Conservation (phyloP, 2,888 invertebrate genomes). For the Cataglyphis cursor region DNA sequence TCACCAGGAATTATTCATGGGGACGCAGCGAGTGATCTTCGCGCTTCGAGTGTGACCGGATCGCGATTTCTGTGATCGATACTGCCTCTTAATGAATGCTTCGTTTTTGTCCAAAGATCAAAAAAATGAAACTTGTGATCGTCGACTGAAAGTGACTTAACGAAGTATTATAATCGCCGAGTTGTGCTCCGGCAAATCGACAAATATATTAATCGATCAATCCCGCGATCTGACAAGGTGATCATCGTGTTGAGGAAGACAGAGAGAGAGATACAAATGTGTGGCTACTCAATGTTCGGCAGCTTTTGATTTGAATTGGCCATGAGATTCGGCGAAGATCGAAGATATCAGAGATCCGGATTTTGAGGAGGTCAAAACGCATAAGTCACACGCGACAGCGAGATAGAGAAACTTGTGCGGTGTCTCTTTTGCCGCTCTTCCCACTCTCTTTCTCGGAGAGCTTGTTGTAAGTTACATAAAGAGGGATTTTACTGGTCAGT, state of each 20-base stretch:
- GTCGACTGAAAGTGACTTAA: neutral
- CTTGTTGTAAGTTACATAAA: slow-evolving; percentile 80
- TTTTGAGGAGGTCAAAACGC: neutral
- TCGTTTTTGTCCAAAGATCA: neutral
- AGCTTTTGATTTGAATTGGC: neutral
- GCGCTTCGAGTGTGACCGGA: neutral
- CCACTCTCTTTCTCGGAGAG: slow-evolving; percentile 52
- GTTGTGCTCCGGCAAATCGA: neutral
- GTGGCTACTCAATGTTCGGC: neutral
- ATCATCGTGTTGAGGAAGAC: neutral
- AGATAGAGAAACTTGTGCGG: slow-evolving; percentile 40
- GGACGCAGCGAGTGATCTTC: slow-evolving; percentile 42
- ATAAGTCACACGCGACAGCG: slow-evolving; percentile 19
- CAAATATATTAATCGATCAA: neutral
- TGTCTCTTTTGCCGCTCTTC: slow-evolving; percentile 48
- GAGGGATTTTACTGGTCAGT: slow-evolving; percentile 79
- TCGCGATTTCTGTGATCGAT: slow-evolving; percentile 16
- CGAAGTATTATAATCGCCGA: neutral
- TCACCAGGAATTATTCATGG: slow-evolving; percentile 4
- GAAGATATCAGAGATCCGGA: neutral
- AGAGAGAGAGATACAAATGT: neutral
- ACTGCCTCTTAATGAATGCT: too few relatives aligned
- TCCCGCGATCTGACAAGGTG: neutral
- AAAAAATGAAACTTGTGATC: neutral
- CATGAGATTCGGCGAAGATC: neutral